Evolutionary conservation across 2,113 vertebrate genomes (phyloP).

Genomic region (Ammodytes marinus): DNA sequence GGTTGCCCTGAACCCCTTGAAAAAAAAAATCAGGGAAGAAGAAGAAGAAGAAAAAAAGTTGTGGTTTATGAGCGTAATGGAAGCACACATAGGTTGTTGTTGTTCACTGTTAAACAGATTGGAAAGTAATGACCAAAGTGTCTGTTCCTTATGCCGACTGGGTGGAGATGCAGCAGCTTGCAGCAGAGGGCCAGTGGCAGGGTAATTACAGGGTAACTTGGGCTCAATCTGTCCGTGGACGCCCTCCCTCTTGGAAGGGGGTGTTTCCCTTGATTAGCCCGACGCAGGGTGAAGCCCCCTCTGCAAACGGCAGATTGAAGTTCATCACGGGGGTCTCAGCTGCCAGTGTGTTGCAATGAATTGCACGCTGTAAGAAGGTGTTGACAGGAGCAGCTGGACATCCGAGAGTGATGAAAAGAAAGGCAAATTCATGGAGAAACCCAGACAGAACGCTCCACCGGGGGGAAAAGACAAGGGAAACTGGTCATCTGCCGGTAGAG

Average conservation of each 20-base stretch:
- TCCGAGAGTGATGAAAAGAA: constrained; percentile 94
- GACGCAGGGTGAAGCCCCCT: constrained; percentile 87
- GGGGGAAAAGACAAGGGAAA: constrained; percentile 68
- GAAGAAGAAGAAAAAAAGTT: constrained; percentile 52
- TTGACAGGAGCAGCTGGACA: constrained; percentile 99
- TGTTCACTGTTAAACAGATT: constrained; percentile 79
- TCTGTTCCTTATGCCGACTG: constrained; percentile 72
- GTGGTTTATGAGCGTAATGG: constrained; percentile 68
- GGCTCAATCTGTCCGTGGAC: constrained; percentile 84
- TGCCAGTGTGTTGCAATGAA: constrained; percentile 94
- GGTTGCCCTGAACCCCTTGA: constrained; percentile 73
- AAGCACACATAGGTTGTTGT: constrained; percentile 68
- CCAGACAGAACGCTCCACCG: constrained; percentile 87
- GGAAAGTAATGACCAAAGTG: constrained; percentile 78
- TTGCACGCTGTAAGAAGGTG: constrained; percentile 96
- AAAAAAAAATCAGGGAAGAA: constrained; percentile 66
- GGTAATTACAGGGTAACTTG: constrained; percentile 86
- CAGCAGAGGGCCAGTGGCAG: constrained; percentile 82
- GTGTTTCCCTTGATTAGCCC: constrained; percentile 87
- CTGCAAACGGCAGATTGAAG: constrained; percentile 90
- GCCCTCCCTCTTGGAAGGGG: constrained; percentile 83
- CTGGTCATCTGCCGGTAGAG: constrained; percentile 78
- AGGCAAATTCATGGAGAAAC: constrained; percentile 91
- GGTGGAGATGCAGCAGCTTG: constrained; percentile 82
- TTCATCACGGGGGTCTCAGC: constrained; percentile 94